A percentile compares a stretch with the other conserved stretches of the same genome.
Evolutionary conservation across 2,888 invertebrate species (phyloP).

Genomic region (Tetanocera ferruginea): DNA sequence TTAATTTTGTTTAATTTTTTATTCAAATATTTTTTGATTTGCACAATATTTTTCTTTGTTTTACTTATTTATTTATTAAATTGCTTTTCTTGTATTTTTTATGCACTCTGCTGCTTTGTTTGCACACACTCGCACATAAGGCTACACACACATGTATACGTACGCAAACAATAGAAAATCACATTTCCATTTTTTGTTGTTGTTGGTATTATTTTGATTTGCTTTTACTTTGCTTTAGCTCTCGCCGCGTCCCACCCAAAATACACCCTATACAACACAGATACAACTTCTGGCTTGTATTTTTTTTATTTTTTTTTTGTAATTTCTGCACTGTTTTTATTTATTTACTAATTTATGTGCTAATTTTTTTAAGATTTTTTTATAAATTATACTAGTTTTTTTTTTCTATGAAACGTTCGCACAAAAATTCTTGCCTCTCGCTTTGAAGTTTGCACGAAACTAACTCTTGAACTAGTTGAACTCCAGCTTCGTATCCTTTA

Average conservation of each 20-base stretch:
- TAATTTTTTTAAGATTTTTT: not conserved
- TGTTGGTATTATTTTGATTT: conserved; percentile 1
- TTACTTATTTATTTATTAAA: not conserved
- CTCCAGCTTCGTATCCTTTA: conserved; percentile 29
- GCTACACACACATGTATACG: not conserved
- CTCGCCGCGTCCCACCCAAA: not conserved
- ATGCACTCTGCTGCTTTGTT: not conserved
- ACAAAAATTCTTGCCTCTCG: conserved; percentile 13
- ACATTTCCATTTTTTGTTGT: not conserved
- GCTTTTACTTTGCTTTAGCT: not conserved
- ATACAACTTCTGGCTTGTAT: not conserved
- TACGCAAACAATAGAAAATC: not conserved
- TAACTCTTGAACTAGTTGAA: conserved; percentile 38
- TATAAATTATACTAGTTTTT: not conserved
- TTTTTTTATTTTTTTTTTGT: not conserved
- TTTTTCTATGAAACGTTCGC: not conserved
- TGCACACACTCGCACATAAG: not conserved
- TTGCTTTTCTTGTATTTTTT: not conserved
- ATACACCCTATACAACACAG: too few relatives aligned
- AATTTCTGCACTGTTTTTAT: not conserved
- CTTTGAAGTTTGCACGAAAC: conserved; percentile 31
- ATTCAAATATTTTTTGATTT: too few relatives aligned
- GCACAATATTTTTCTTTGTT: too few relatives aligned
- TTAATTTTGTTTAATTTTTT: too few relatives aligned
- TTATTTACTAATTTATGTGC: not conserved